Conservation (phyloP, 2,113 vertebrate genomes). For the Gymnocephalus cernua region DNA sequence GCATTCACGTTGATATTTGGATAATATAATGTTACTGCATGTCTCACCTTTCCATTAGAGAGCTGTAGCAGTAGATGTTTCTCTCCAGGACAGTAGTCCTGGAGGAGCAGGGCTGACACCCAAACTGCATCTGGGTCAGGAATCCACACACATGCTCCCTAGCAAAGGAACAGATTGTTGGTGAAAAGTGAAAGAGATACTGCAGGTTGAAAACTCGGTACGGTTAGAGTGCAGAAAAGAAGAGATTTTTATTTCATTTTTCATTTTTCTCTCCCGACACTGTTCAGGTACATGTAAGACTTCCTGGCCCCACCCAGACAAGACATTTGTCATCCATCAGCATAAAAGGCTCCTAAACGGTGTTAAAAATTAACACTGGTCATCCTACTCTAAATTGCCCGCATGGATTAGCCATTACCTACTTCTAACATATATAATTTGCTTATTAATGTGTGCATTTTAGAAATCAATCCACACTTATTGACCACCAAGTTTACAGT, state of each 20-base stretch:
- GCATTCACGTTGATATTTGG: neutral
- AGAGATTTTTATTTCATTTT: slow-evolving; percentile 1
- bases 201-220: neutral
- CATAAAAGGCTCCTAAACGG: slow-evolving; percentile 79
- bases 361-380: slow-evolving; percentile 87
- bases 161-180: slow-evolving; percentile 16
- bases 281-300: slow-evolving; percentile 10
- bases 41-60: slow-evolving; percentile 80
- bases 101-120: slow-evolving; percentile 81
- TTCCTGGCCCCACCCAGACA: slow-evolving; percentile 52
- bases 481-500: neutral
- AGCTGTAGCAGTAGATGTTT: slow-evolving; percentile 75
- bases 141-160: slow-evolving; percentile 87
- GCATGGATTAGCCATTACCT: slow-evolving; percentile 63
- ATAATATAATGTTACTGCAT: neutral
- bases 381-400: slow-evolving; percentile 55
- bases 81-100: slow-evolving; percentile 78
- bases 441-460: neutral
- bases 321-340: slow-evolving; percentile 79
- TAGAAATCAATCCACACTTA: neutral
- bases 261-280: slow-evolving; percentile 17
- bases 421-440: neutral
- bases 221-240: neutral
- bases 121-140: slow-evolving; percentile 83
- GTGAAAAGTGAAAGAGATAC: neutral